Evolutionary conservation across 1,140 invertebrate genomes (phyloP).

Genomic region (Hyles euphorbiae): DNA sequence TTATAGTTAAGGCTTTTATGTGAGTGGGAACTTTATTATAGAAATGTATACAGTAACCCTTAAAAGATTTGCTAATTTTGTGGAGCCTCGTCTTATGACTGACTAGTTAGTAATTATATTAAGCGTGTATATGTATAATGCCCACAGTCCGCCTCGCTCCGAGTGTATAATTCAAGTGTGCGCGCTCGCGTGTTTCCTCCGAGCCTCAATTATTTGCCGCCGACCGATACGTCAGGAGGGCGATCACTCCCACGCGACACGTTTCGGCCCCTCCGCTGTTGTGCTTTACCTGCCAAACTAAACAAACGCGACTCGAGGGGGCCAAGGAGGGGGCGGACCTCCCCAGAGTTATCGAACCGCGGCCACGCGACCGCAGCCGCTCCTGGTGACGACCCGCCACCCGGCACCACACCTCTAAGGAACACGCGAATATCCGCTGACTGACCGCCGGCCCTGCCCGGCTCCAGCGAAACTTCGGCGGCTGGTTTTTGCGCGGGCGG

Average conservation of each 20-base stretch:
- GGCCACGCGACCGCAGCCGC: conserved; percentile 22
- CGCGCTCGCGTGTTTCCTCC: conserved; percentile 18
- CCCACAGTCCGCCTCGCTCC: no score
- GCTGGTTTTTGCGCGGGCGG: conserved; percentile 34
- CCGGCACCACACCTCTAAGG: no score
- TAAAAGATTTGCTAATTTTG: no score
- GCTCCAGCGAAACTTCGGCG: conserved; percentile 16
- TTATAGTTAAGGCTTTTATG: no score
- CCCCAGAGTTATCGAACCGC: conserved; percentile 37
- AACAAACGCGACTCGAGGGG: conserved; percentile 39
- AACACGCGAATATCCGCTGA: no score
- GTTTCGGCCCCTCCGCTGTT: conserved; percentile 23
- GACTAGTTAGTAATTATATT: no score
- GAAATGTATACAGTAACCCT: no score
- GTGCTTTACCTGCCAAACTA: conserved; percentile 54
- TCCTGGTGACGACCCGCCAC: conserved; percentile 7
- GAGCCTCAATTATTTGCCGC: conserved; percentile 25
- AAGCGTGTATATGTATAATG: no score
- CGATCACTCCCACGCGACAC: conserved; percentile 27
- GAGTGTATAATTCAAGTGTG: conserved; percentile 1
- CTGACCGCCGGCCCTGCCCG: no score
- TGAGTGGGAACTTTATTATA: no score
- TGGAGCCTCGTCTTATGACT: no score
- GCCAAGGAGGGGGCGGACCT: conserved; percentile 11
- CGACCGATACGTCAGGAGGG: conserved; percentile 18